Percentiles rank a stretch among this genome's conserved stretches.
These are phyloP conservation scores for Gymnosoma rotundatum DNA, from an alignment of 2,888 invertebrate genomes.

Conservation along the genomic window DNA sequence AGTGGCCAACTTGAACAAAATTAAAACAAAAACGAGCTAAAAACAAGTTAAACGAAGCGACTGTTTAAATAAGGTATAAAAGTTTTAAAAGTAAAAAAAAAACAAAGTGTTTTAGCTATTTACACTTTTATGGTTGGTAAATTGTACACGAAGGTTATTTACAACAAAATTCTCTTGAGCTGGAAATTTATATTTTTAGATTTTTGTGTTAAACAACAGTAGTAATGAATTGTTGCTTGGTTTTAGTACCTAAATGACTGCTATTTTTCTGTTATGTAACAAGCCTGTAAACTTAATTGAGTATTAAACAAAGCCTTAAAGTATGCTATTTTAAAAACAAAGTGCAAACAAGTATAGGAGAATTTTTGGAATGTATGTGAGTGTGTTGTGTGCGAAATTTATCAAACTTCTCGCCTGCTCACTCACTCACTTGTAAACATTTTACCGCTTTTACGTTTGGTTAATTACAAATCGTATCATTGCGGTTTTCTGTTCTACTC, in stretches of 20 bases:
- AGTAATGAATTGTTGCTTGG: conserved; percentile 16
- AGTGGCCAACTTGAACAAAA: conserved; percentile 40
- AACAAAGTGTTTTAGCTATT: conserved; percentile 12
- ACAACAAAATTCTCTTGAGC: conserved; percentile 1
- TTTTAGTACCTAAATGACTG: conserved; percentile 16
- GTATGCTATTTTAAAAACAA: background rate
- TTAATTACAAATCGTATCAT: conserved; percentile 67
- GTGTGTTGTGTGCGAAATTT: background rate
- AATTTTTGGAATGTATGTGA: background rate
- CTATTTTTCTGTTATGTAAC: conserved; percentile 39
- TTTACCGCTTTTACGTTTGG: conserved; percentile 66
- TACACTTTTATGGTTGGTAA: conserved; percentile 31
- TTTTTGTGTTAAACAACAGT: background rate
- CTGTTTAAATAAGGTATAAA: background rate
- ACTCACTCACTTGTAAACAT: conserved; percentile 58
- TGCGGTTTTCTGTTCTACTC: conserved; percentile 51
- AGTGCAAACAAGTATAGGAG: background rate
- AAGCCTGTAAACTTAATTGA: conserved; percentile 19
- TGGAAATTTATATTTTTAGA: background rate
- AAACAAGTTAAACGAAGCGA: background rate
- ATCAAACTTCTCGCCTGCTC: conserved; percentile 30
- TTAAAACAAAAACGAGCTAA: conserved; percentile 8
- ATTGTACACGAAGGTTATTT: background rate
- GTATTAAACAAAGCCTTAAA: conserved; percentile 31
- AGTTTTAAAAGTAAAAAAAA: background rate